A percentile compares a stretch with the other conserved stretches of the same genome.
These are phyloP conservation scores for Amiota mariae DNA, from an alignment of 2,888 invertebrate genomes.

Conservation along the genomic window DNA sequence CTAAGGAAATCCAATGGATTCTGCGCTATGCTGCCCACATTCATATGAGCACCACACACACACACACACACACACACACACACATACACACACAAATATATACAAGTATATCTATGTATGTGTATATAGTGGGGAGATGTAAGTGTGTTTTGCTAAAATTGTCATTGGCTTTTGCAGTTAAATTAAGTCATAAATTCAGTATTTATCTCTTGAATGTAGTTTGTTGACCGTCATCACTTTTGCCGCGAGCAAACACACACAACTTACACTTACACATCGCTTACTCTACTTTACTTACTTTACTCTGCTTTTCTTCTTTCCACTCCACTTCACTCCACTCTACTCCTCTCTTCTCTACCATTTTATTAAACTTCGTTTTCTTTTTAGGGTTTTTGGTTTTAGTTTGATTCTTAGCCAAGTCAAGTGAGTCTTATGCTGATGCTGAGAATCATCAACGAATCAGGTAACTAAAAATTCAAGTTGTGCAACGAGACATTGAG, in stretches of 20 bases:
- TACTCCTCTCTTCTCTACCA: no score
- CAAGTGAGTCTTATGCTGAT: no score
- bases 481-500: no score
- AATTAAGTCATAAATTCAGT: conserved; percentile 74
- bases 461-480: no score
- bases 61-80: conserved; percentile 37
- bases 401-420: no score
- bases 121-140: neutral
- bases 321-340: no score
- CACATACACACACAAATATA: conserved; percentile 26
- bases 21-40: conserved; percentile 19
- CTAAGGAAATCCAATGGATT: neutral
- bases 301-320: no score
- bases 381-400: no score
- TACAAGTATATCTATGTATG: conserved; percentile 17
- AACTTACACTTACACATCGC: neutral
- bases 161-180: conserved; percentile 69
- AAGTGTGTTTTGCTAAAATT: conserved; percentile 48
- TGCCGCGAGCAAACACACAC: conserved; percentile 30
- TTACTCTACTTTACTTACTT: no score
- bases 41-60: conserved; percentile 7
- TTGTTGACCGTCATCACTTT: conserved; percentile 70
- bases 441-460: no score
- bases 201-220: conserved; percentile 71
- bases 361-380: no score